These are phyloP conservation scores for Chionoecetes opilio DNA, from an alignment of 1,140 invertebrate genomes.

Conservation along the genomic window DNA sequence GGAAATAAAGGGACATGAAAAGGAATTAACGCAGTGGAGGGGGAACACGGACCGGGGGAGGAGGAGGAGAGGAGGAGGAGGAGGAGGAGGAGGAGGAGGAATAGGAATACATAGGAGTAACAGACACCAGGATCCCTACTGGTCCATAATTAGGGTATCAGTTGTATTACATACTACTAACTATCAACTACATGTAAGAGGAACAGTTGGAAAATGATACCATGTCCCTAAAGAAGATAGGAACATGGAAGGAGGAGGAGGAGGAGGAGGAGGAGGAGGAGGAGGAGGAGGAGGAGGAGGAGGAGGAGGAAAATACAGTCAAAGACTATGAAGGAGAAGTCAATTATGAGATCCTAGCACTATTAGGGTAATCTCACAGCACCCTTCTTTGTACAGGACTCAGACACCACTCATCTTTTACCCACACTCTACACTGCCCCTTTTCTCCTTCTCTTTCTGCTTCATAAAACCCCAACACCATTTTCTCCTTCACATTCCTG, in stretches of 20 bases:
- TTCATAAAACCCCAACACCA: constrained; percentile 13
- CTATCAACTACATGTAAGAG: no score
- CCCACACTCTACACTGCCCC: not conserved
- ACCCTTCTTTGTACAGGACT: not conserved
- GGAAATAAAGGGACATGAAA: no score
- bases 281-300: not conserved
- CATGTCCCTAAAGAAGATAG: no score
- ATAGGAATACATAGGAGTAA: no score
- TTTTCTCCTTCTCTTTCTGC: not conserved
- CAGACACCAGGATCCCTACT: no score
- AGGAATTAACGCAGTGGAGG: no score
- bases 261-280: not conserved
- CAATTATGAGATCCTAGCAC: not conserved
- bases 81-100: not conserved
- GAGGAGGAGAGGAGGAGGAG: not conserved
- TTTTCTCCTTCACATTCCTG: constrained; percentile 2
- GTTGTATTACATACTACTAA: no score
- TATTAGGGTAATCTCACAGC: no score
- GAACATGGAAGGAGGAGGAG: not conserved
- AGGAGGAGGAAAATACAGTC: not conserved
- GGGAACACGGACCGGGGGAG: no score
- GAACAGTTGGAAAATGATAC: no score
- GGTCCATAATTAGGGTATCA: no score
- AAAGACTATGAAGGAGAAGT: not conserved
- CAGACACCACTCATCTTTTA: not conserved